A percentile compares a stretch with the other conserved stretches of the same genome.
phyloP scores from a whole-genome alignment of 1,140 invertebrate species.

The Ceratitis capitata region DNA sequence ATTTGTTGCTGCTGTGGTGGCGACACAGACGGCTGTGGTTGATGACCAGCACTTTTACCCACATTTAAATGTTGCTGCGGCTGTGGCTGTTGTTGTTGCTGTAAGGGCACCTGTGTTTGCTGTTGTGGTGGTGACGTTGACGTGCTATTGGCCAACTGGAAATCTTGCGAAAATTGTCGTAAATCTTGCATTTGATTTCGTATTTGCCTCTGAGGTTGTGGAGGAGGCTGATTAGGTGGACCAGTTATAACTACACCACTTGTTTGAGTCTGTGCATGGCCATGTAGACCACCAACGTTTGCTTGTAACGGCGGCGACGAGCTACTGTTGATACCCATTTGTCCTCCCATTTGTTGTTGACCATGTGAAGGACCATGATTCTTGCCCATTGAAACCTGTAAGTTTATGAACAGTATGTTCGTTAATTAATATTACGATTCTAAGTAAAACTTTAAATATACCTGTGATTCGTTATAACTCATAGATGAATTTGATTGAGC shows the following conservation, averaged over 20 bases:
- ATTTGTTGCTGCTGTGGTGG: constrained; percentile 54
- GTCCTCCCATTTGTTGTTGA: constrained; percentile 45
- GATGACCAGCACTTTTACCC: constrained; percentile 48
- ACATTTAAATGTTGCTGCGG: constrained; percentile 59
- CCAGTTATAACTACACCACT: constrained; percentile 43
- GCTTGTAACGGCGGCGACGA: constrained; percentile 58
- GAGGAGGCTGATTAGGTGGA: constrained; percentile 47
- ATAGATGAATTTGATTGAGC: constrained; percentile 57
- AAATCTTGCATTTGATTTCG: constrained; percentile 58
- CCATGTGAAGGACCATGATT: constrained; percentile 45
- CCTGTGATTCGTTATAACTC: constrained; percentile 53
- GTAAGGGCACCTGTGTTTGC: constrained; percentile 51
- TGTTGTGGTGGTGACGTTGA: constrained; percentile 52
- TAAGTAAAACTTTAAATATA: not conserved
- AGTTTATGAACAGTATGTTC: not conserved
- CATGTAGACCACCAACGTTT: constrained; percentile 44
- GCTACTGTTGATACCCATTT: constrained; percentile 48
- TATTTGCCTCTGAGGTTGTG: constrained; percentile 58
- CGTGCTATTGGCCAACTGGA: constrained; percentile 52
- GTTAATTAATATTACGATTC: not conserved
- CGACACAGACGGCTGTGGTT: constrained; percentile 54
- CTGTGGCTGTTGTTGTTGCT: constrained; percentile 54
- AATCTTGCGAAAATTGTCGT: constrained; percentile 61
- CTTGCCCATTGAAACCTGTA: constrained; percentile 48
- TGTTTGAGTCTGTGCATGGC: constrained; percentile 40